Evolutionary conservation across 92 coral and sea anemone species (phyloP), one percentile per base, ranked within the genome.

Genomic region (Palythoa grandis): DNA sequence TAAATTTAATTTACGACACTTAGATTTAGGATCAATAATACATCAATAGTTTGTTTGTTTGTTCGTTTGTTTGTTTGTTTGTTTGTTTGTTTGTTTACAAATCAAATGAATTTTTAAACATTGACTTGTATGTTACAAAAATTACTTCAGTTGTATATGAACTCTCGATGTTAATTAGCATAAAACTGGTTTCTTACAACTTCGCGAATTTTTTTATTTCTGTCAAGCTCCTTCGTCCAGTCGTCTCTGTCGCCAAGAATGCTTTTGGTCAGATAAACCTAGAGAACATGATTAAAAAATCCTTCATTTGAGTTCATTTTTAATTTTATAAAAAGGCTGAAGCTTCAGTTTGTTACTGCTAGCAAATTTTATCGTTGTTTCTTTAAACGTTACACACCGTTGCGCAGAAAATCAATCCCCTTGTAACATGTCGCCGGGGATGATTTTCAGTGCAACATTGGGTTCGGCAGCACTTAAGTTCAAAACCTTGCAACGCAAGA

Each of bases 181-280:
- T 22, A 43, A 65, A 87, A 70, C 74, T 60, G 53, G 70, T 67
- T 79, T 67, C 93, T 91, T 91, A 91, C 93, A 61, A 88, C 91
- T 91, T 91, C 83, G 79, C 84, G 93, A 76, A 91, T 87, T 83
- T 88, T 82, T 77, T 90, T 83, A 85, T 91, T 91, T 85, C 91
- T 82, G 79, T 82, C 87, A 66, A 77, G 87, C 86, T 82, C 91
- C 58, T 88, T 90, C 76, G 83, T 87, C 77, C 93, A 61, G 86
- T 91, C 85, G 52, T 80, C 75, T 66, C 50, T 74, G 72, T 80
- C 63, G 85, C 85, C 85, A 80, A 80, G 85, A 65, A 80, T 80
- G 74, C 85, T 80, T 67, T 80, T 67, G 75, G 85, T 80, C 39
- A 80, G 85, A 80, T 67, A 80, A 80, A 80, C 85, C 85, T 80